phyloP scores from a whole-genome alignment of 1,140 invertebrate species.

The Homarus americanus region DNA sequence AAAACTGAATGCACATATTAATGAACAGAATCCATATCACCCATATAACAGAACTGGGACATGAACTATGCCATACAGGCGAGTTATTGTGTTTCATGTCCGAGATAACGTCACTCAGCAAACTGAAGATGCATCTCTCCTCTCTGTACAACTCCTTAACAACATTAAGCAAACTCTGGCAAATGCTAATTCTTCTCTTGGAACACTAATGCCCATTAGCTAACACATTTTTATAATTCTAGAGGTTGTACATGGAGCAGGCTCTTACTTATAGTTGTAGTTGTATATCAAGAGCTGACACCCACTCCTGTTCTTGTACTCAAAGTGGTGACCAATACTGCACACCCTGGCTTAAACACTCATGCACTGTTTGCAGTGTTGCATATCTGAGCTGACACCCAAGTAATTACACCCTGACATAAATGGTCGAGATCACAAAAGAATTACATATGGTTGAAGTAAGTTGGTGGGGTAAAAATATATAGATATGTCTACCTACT shows the following conservation, averaged over 20 bases:
- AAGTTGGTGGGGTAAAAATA: conserved; percentile 66
- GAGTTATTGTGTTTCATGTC: neutral
- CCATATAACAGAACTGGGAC: neutral
- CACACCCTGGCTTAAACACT: neutral
- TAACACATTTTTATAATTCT: neutral
- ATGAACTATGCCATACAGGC: neutral
- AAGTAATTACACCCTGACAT: conserved; percentile 39
- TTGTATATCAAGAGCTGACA: neutral
- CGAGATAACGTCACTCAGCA: neutral
- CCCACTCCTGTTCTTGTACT: conserved; percentile 5
- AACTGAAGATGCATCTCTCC: neutral
- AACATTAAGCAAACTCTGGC: neutral
- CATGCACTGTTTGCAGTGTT: conserved; percentile 10
- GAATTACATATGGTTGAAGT: conserved; percentile 34
- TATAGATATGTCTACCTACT: conserved; percentile 62
- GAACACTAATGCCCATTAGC: conserved; percentile 10
- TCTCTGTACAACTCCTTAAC: neutral
- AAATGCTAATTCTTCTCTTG: neutral
- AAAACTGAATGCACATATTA: no score
- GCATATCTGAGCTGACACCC: conserved; percentile 47
- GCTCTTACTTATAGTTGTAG: neutral
- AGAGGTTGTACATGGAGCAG: neutral
- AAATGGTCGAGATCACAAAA: conserved; percentile 50
- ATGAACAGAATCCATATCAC: no score
- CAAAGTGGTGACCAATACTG: neutral